Conservation (phyloP, 2,113 vertebrate species). For the Nerophis ophidion region DNA sequence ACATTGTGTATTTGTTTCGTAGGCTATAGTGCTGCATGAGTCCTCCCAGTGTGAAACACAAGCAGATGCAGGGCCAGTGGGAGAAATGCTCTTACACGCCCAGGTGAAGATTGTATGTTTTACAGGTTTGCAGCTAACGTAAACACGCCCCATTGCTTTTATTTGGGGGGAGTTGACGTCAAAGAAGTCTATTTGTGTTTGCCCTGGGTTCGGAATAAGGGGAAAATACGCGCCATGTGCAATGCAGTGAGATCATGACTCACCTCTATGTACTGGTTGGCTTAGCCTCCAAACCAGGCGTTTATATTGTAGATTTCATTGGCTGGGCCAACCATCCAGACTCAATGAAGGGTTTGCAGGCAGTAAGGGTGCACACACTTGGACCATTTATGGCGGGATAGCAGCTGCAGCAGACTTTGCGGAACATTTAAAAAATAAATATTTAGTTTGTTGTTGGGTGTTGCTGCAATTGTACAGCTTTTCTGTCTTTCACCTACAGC, state of each 20-base stretch:
- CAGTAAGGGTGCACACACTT: constrained; percentile 36
- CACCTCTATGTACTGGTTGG: constrained; percentile 54
- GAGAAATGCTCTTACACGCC: constrained; percentile 1
- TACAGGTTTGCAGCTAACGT: constrained; percentile 32
- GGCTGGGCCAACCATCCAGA: constrained; percentile 62
- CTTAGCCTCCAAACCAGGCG: constrained; percentile 47
- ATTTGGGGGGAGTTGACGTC: constrained; percentile 44
- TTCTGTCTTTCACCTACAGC: too few relatives aligned
- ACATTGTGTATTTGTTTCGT: not conserved
- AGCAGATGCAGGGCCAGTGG: constrained; percentile 48
- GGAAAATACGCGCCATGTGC: constrained; percentile 24
- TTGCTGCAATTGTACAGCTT: not conserved
- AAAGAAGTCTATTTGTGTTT: constrained; percentile 35
- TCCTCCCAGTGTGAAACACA: constrained; percentile 45
- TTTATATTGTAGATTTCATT: constrained; percentile 59
- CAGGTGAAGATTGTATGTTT: constrained; percentile 21
- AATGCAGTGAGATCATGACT: constrained; percentile 33
- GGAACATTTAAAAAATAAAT: not conserved
- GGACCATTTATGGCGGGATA: constrained; percentile 58
- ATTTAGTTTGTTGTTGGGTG: not conserved
- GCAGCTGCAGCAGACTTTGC: not conserved
- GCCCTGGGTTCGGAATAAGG: constrained; percentile 29
- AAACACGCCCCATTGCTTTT: constrained; percentile 36
- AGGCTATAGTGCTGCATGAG: not conserved
- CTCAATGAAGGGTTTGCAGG: constrained; percentile 65